Base-by-base conservation (phyloP, 2,888 invertebrate species). In the Drosophila greeni region DNA sequence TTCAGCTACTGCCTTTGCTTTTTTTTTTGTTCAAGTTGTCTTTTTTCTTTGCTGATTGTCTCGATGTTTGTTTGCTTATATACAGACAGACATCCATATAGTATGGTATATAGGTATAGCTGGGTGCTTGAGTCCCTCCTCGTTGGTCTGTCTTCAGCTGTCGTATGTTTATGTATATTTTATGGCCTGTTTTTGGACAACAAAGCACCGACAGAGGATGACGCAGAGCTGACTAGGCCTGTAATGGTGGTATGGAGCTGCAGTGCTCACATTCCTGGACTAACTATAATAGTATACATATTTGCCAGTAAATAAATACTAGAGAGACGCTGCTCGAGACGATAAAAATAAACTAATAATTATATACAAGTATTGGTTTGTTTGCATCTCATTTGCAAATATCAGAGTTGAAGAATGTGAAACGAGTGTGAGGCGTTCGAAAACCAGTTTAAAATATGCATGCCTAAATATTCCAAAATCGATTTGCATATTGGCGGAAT, bases 361-460 rank as follows among this genome's bases (percentile, higher is more conserved):
- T 31, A 24, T 18, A 57, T 33, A 18, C 23, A 24, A 39, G 39
- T 58, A 34, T 26, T 37, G 29, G 48, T 70, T 59, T 66, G 18
- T 42, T 48, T 16, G 52, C 61, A 70, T 64, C 48, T 70, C 24
- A 73, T 66, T 53, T 60, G 42, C 40, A 82, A 84, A 84, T 84
- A 77, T 76, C 76, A 82, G 70, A 82, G 80, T 73, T 79, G 53
- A 84, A 49, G 52, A 66, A 82, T 82, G 74, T 39, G 59, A 65
- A 73, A 62, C 52, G 18, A 65, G 49, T 47, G 42, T 6, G 3
- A n/a, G n/a, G 24, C 51, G 54, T 18, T 18, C 11, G 12, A 23
- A 31, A 70, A 78, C 76, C 76, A 66, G 76, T 77, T 68, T 71
- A 36, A 62, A 70, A 64, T 66, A 61, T 53, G 60, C 52, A 20